Evolutionary conservation across 2,113 vertebrate species (phyloP), one percentile per base, ranked within the genome.

Genomic region (Marmota flaviventris): DNA sequence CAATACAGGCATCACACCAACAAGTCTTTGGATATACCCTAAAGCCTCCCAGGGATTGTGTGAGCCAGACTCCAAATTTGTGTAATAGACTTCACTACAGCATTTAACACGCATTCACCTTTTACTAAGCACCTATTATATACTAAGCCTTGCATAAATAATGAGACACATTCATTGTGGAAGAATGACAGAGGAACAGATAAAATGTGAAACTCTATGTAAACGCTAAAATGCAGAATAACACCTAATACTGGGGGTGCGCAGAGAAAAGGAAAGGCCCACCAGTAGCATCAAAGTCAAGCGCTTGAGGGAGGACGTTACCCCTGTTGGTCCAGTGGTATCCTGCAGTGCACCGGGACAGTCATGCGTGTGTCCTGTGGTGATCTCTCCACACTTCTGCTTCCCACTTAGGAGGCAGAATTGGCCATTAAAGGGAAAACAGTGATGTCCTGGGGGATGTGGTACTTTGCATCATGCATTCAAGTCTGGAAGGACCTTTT

Each of bases 301-400:
- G 63, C 13, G 25, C 20, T 73, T n/a, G 1, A 24, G 76, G n/a
- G 75, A 70, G 14, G 53, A 20, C 12, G 4, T 63, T n/a, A 42
- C 69, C 72, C 56, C 56, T 22, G 34, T 5, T 14, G 51, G 39
- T 61, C 83, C 32, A 27, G 0, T 27, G 53, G 37, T 11, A 8
- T 27, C 14, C 2, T 16, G 14, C 10, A 9, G n/a, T 32, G 10
- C 27, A 5, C 11, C 17, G 3, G 5, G 12, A n/a, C 37, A 11
- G 16, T 5, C 29, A 51, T 51, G 22, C 42, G 39, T 14, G 1
- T 72, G 69, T 91, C 53, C 29, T 67, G 11, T 9, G 4, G 18
- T 22, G 27, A 72, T 10, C 37, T 67, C 83, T 84, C 39, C 32
- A 14, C 5, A 48, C 37, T 61, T 34, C 42, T 72, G 70, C 16